Evolutionary conservation across 92 coral and sea anemone genomes (phyloP).

Genomic region (Zoanthus sociatus): DNA sequence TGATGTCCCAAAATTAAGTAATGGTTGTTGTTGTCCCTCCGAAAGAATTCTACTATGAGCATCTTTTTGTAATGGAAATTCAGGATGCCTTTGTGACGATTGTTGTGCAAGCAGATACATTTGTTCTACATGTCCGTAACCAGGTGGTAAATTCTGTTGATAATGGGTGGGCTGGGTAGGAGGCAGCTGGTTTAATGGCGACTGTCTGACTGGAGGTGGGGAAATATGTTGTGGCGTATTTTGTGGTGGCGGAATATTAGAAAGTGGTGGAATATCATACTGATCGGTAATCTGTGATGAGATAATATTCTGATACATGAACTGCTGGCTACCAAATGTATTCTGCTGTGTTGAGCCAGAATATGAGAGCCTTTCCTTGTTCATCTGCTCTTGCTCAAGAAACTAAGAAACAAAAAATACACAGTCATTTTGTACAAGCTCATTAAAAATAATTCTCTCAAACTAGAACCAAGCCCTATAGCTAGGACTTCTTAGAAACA

Average conservation of each 20-base stretch:
- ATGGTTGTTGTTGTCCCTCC: neutral
- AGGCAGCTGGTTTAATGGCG: conserved; percentile 27
- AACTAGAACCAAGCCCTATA: too few species aligned
- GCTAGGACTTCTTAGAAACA: too few species aligned
- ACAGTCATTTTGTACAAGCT: too few species aligned
- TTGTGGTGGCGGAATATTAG: neutral
- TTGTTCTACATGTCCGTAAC: conserved; percentile 3
- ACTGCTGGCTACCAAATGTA: conserved; percentile 26
- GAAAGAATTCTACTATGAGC: neutral
- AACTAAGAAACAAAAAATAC: neutral
- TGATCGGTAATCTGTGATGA: neutral
- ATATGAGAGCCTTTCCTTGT: conserved; percentile 23
- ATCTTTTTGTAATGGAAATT: neutral
- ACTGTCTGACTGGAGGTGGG: conserved; percentile 1
- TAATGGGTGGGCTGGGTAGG: neutral
- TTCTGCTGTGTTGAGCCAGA: conserved; percentile 14
- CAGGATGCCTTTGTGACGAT: neutral
- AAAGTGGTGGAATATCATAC: neutral
- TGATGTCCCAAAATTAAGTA: neutral
- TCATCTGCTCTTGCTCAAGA: conserved; percentile 40
- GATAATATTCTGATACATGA: conserved; percentile 29
- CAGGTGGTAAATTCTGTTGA: conserved; percentile 5
- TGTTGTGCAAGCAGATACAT: conserved; percentile 13
- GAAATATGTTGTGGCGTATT: neutral
- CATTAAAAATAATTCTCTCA: too few species aligned